Evolutionary conservation across 2,113 vertebrate genomes (phyloP), one percentile per base, ranked within the genome.

Genomic region (Lophius piscatorius): DNA sequence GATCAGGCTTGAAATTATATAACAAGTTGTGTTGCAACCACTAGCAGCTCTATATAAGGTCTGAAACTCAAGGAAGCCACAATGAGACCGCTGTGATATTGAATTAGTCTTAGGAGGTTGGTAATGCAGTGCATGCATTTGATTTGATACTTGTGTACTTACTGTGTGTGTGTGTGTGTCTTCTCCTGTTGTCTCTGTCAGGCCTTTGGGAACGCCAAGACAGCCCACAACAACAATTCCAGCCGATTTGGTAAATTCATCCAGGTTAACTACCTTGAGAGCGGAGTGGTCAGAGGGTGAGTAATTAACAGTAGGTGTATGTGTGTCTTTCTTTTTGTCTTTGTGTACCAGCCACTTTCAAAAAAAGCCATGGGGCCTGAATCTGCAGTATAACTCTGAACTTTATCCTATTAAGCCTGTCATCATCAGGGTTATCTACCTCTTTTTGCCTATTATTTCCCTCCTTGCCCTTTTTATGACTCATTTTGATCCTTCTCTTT

Each of bases 191-290:
- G 7, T 70, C 34, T 63, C 35, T 21, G 1, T 18, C 81, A 92
- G 91, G 97, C 97, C 13, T 98, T 99, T 60, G 97, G 97, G 33
- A 99, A 99, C 0, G 97, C 97, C 46, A 99, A 99, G 88, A 99
- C 97, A 0, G 97, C 97, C 22, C 96, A 99, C 81, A 99, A 99
- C 91, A 97, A 98, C 87, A 99, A 99, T 87, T 99, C 97, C 75
- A 99, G 97, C 77, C 95, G 97, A n/a, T 99, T 99, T 41, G 96
- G 97, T 40, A 99, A 99, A 79, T 99, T 99, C 81, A 99, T 99
- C 84, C 97, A 98, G 86, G 97, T 98, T 78, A 98, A 95, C 87
- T 99, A 99, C 68, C 91, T 99, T 63, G 96, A 98, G 79, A 98
- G 90, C 0, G 97, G 97, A 9, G 92, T 98, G 18, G 97, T 98